phyloP scores from a whole-genome alignment of 2,888 invertebrate species.

The Diachrysia chrysitis region DNA sequence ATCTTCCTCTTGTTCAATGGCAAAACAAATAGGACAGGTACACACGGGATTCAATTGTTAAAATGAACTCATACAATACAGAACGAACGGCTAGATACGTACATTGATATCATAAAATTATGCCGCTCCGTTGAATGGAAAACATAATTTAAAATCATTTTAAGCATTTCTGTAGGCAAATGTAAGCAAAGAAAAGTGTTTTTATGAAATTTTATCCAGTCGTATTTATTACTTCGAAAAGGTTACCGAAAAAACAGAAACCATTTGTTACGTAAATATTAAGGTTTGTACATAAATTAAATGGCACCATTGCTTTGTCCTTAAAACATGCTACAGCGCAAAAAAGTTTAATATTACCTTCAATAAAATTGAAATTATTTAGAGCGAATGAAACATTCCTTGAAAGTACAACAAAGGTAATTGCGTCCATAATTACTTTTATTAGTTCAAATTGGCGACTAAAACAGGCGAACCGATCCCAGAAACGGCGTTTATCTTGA shows the following conservation, averaged over 20 bases:
- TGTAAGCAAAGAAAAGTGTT: background rate
- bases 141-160: background rate
- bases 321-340: constrained; percentile 15
- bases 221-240: constrained; percentile 1
- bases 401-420: constrained; percentile 34
- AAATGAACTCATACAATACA: constrained; percentile 36
- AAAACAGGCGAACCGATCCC: constrained; percentile 44
- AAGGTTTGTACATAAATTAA: constrained; percentile 7
- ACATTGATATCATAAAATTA: constrained; percentile 7
- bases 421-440: constrained; percentile 55
- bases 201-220: constrained; percentile 3
- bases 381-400: constrained; percentile 23
- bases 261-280: constrained; percentile 24
- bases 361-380: constrained; percentile 22
- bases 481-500: constrained; percentile 53
- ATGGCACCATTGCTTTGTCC: background rate
- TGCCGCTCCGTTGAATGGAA: background rate
- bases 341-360: constrained; percentile 2
- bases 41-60: constrained; percentile 63
- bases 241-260: constrained; percentile 5
- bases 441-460: constrained; percentile 55
- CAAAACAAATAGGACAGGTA: constrained; percentile 69
- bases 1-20: constrained; percentile 65
- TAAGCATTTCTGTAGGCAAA: background rate
- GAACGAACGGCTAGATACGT: constrained; percentile 23